Base-by-base conservation (phyloP, 2,888 invertebrate genomes). In the Malachius bipustulatus region DNA sequence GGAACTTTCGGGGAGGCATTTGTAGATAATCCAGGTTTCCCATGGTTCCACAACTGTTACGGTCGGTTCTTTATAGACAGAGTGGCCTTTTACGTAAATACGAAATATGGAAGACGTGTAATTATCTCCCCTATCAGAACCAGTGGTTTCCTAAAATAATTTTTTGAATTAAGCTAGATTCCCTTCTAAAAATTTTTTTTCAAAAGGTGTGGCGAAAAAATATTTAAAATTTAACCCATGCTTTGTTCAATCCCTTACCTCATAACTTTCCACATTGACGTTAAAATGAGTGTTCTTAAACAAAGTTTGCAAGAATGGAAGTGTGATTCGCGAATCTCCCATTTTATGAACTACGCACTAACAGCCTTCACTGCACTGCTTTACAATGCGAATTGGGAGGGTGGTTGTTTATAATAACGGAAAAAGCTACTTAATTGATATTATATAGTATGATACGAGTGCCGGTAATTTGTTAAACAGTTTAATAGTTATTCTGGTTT, bases 61-160 rank as follows among this genome's bases (percentile, higher is more conserved):
- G 15, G 47, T 43, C 2, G 55, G 56, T 2, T 62, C 63, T 4
- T 59, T 61, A 1, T 57, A 50, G 34, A 57, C 56, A 1, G 46
- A 40, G 16, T 55, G 52, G 37, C 80, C 80, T 45, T 67, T 71
- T 2, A 77, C 58, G 1, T 68, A 63, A 36, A 79, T 66, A 9
- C 81, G 68, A 57, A 79, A 81, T 4, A 81, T 64, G 67, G 77
- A 75, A 4, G 81, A 78, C 0, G 79, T 80, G 51, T 81, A 81
- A 56, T 81, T 81, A 50, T 81, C 81, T 0, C 81, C 81, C 34
- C 79, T 66, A 37, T 75, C 77, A 0, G 80, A 75, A n/a, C 79
- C 81, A 3, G 70, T 75, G 10, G 74, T 71, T 40, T 76, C 73
- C 71, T 80, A 44, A 6, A 48, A 45, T n/a, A n/a, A n/a, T n/a